These are phyloP conservation scores for Nudaria mundana DNA, from an alignment of 2,888 invertebrate species.

Conservation along the genomic window DNA sequence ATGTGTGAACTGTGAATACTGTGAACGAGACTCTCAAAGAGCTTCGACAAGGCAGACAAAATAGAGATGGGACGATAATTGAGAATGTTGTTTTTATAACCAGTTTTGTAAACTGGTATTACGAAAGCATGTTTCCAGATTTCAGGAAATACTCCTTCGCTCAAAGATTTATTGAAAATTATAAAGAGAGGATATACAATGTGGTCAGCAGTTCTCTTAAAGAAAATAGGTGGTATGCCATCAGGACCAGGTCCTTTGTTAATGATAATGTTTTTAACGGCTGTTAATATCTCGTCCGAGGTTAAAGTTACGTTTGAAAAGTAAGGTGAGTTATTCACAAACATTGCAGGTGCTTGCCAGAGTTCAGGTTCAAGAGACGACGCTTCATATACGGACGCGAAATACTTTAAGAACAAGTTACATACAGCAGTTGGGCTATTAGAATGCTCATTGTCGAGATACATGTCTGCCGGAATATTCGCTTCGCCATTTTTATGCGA, in stretches of 20 bases:
- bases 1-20: background rate
- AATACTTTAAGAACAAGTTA: background rate
- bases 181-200: background rate
- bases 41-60: background rate
- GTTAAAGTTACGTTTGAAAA: no score
- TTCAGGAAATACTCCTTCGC: background rate
- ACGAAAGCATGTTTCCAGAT: background rate
- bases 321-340: no score
- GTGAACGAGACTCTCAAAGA: constrained; percentile 2
- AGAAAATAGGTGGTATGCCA: background rate
- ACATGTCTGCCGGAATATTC: background rate
- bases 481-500: background rate
- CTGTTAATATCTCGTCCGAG: no score
- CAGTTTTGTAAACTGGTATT: background rate
- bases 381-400: no score
- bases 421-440: background rate
- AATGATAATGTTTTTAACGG: no score
- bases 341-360: no score
- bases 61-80: background rate
- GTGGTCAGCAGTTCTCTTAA: background rate
- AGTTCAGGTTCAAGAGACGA: no score
- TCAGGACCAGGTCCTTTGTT: no score
- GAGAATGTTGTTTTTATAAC: background rate
- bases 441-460: background rate
- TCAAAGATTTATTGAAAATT: background rate